phyloP scores from a whole-genome alignment of 2,797 vertebrate genomes.

The Sebastes steindachneri region DNA sequence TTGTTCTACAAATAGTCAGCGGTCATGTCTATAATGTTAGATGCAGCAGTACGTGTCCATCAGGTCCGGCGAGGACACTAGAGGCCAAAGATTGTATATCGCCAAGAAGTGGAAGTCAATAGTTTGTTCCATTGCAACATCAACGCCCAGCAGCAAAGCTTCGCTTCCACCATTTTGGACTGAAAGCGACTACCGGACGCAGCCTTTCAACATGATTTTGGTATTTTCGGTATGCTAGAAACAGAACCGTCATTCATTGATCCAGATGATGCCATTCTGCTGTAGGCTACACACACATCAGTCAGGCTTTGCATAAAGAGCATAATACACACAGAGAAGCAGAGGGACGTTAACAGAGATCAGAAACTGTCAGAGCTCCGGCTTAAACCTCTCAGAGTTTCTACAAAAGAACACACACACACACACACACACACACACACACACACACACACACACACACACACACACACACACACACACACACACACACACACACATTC shows the following conservation, averaged over 20 bases:
- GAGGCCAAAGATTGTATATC: too few relatives aligned
- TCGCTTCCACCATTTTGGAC: too few relatives aligned
- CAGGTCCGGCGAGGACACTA: too few relatives aligned
- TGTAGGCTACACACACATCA: neutral
- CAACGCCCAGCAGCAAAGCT: too few relatives aligned
- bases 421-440: neutral
- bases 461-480: neutral
- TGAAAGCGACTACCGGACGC: too few relatives aligned
- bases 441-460: neutral
- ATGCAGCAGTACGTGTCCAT: too few relatives aligned
- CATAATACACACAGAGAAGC: neutral
- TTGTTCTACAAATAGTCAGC: too few relatives aligned
- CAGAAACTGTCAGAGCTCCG: neutral
- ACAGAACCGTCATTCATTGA: neutral
- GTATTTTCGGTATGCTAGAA: neutral
- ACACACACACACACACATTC: neutral
- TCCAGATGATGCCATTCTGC: neutral
- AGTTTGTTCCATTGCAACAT: too few relatives aligned
- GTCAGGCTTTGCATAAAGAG: neutral
- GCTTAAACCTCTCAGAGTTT: neutral
- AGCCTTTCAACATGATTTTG: neutral
- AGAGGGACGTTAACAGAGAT: neutral
- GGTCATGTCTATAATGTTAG: too few relatives aligned
- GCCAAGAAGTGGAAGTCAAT: too few relatives aligned
- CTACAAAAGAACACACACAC: neutral